phyloP scores from a whole-genome alignment of 2,113 vertebrate species.

The Microcebus ravelobensis region DNA sequence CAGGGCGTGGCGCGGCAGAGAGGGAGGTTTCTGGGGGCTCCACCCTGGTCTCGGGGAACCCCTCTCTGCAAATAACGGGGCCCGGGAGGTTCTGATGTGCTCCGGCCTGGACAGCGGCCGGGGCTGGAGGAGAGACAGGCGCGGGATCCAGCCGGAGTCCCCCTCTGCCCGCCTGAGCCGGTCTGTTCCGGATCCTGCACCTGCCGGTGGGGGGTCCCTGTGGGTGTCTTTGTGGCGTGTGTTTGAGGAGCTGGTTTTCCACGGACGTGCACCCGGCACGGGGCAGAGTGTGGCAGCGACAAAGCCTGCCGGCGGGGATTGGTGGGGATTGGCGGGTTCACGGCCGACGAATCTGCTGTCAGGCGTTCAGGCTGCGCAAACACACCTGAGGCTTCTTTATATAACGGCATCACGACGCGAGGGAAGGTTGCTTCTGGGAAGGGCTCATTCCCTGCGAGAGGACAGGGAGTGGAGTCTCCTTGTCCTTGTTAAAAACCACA shows the following conservation, averaged over 20 bases:
- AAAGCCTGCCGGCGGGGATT: accelerated
- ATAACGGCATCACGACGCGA: accelerated
- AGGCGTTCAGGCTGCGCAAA: accelerated
- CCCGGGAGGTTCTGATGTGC: neutral
- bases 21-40: neutral
- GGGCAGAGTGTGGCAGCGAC: accelerated
- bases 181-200: accelerated
- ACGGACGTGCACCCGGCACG: accelerated
- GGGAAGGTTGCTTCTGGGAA: accelerated
- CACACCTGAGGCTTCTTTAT: accelerated
- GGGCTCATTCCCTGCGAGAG: neutral
- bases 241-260: neutral
- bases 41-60: neutral
- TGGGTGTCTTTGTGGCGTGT: accelerated
- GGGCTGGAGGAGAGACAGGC: accelerated
- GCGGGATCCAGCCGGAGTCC: accelerated
- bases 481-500: accelerated
- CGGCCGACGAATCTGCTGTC: accelerated
- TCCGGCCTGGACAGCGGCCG: accelerated
- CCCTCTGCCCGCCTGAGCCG: accelerated
- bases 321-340: accelerated
- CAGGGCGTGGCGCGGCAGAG: accelerated
- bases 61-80: no score
- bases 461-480: no score
- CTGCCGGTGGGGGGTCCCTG: accelerated